phyloP scores from a whole-genome alignment of 2,113 vertebrate species.

The Sebastes fasciatus region DNA sequence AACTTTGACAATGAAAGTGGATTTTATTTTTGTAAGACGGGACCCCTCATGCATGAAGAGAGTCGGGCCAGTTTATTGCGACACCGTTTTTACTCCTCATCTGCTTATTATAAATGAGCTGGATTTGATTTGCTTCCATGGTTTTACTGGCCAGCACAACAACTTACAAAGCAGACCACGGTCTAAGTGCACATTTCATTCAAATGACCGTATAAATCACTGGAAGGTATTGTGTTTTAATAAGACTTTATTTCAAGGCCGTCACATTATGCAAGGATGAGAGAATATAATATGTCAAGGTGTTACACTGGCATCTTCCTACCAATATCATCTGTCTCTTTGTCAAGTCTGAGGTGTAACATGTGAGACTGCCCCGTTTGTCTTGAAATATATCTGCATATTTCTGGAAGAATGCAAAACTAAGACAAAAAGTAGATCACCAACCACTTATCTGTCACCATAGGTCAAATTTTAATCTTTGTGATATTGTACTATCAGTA shows the following conservation, averaged over 20 bases:
- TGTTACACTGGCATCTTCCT: background rate
- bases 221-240: background rate
- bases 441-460: too few relatives aligned
- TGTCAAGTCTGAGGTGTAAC: background rate
- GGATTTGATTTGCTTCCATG: background rate
- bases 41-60: constrained; percentile 2
- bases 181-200: background rate
- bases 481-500: too few relatives aligned
- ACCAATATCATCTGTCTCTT: background rate
- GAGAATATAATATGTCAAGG: background rate
- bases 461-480: too few relatives aligned
- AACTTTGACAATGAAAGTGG: background rate
- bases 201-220: background rate
- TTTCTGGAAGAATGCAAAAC: background rate
- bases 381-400: background rate
- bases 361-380: background rate
- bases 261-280: background rate
- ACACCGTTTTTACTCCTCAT: background rate
- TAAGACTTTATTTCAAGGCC: background rate
- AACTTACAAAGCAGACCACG: background rate
- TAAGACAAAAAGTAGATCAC: too few relatives aligned
- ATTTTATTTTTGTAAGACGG: background rate
- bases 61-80: background rate
- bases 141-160: background rate
- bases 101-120: constrained; percentile 10